Evolutionary conservation across 2,888 invertebrate species (phyloP).

Genomic region (Diploptera punctata): DNA sequence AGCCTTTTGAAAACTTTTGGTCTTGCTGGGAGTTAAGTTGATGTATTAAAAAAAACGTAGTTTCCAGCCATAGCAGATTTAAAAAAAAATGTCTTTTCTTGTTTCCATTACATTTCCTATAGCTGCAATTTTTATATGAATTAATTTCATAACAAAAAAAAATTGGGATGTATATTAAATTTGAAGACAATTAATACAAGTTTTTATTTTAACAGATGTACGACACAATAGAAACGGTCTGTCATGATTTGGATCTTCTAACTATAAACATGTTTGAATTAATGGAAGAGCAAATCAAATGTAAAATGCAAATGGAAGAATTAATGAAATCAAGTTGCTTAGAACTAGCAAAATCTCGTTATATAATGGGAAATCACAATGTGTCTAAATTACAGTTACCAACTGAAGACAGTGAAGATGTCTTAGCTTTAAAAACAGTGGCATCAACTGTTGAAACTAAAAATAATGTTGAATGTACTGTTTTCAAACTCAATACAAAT

Average conservation of each 20-base stretch:
- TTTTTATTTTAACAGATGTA: too few species aligned
- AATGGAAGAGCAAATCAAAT: slow-evolving; percentile 74
- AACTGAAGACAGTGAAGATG: slow-evolving; percentile 64
- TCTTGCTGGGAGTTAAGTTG: too few species aligned
- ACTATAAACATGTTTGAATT: slow-evolving; percentile 72
- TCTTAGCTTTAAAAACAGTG: slow-evolving; percentile 56
- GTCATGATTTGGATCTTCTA: slow-evolving; percentile 65
- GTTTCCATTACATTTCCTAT: too few species aligned
- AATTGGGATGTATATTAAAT: too few species aligned
- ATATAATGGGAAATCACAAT: slow-evolving; percentile 77
- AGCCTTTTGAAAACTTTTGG: too few species aligned
- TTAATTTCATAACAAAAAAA: too few species aligned
- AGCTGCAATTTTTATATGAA: too few species aligned
- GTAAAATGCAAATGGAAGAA: slow-evolving; percentile 73
- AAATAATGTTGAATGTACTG: neutral
- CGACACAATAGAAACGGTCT: neutral
- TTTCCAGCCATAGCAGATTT: too few species aligned
- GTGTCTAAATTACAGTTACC: slow-evolving; percentile 75
- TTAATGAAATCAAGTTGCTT: slow-evolving; percentile 72
- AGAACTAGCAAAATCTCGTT: slow-evolving; percentile 78
- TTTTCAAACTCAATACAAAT: slow-evolving; percentile 24
- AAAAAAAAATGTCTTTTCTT: too few species aligned
- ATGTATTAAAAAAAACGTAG: too few species aligned
- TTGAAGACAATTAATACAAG: too few species aligned
- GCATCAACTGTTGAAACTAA: neutral